These are phyloP conservation scores for Apocheima hispidaria DNA, from an alignment of 2,888 invertebrate species.

Conservation along the genomic window DNA sequence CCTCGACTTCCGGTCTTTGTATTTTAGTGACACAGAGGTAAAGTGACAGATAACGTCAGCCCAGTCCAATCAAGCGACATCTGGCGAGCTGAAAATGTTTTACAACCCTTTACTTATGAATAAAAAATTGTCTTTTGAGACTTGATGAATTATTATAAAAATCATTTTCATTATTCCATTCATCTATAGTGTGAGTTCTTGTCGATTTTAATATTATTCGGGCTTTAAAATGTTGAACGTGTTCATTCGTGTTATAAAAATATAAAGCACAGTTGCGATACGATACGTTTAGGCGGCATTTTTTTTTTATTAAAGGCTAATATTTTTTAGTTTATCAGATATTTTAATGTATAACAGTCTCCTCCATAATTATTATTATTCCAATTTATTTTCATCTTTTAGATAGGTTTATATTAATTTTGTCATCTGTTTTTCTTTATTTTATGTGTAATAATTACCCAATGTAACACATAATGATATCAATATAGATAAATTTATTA, in stretches of 20 bases:
- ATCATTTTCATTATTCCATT: constrained; percentile 3
- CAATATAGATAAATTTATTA: constrained; percentile 30
- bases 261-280: neutral
- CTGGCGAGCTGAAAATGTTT: too few relatives aligned
- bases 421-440: constrained; percentile 24
- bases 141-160: neutral
- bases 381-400: constrained; percentile 16
- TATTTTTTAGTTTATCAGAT: neutral
- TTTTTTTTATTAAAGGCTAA: neutral
- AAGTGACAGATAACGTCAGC: too few relatives aligned
- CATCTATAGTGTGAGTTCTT: constrained; percentile 5
- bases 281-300: constrained; percentile 21
- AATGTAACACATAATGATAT: constrained; percentile 29
- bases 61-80: too few relatives aligned
- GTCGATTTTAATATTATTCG: constrained; percentile 14
- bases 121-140: too few relatives aligned
- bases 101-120: too few relatives aligned
- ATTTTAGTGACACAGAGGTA: too few relatives aligned
- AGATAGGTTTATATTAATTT: constrained; percentile 25
- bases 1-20: too few relatives aligned
- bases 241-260: constrained; percentile 9
- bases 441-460: constrained; percentile 14
- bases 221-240: constrained; percentile 10
- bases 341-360: constrained; percentile 37
- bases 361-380: constrained; percentile 36